Conservation (phyloP, 2,888 invertebrate genomes). For the Apamea crenata region DNA sequence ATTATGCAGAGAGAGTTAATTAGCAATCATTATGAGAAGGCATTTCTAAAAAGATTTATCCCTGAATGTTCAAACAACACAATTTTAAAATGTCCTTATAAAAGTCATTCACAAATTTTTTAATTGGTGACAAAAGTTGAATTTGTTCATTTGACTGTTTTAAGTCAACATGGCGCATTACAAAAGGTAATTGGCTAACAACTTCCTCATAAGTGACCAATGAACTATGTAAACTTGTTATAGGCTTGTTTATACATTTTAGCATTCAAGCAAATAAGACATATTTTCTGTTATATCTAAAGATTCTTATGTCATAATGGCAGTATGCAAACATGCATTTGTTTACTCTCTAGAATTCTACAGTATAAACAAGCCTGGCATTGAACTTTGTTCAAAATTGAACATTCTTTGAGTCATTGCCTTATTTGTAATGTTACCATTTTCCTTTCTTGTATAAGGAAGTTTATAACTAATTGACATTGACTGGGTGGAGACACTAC, state of each 20-base stretch:
- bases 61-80: not conserved
- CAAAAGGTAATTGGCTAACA: conserved; percentile 11
- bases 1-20: not conserved
- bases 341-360: conserved; percentile 31
- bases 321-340: conserved; percentile 15
- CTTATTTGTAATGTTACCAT: conserved; percentile 15
- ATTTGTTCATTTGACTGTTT: not conserved
- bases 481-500: conserved; percentile 7
- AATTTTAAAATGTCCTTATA: not conserved
- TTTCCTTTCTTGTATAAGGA: conserved; percentile 42
- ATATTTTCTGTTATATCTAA: not conserved
- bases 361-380: conserved; percentile 35
- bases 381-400: conserved; percentile 39
- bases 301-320: not conserved
- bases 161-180: not conserved
- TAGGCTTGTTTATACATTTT: not conserved
- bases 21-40: not conserved
- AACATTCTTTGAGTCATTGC: conserved; percentile 35
- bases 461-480: conserved; percentile 30
- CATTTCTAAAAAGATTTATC: not conserved
- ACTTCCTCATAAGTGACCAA: conserved; percentile 31
- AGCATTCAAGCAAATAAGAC: not conserved
- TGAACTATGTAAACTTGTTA: conserved; percentile 5
- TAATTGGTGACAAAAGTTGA: not conserved
- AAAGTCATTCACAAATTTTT: too few species aligned